These are phyloP conservation scores for Drosophila kepulauana DNA, from an alignment of 1,140 invertebrate genomes.

Conservation along the genomic window DNA sequence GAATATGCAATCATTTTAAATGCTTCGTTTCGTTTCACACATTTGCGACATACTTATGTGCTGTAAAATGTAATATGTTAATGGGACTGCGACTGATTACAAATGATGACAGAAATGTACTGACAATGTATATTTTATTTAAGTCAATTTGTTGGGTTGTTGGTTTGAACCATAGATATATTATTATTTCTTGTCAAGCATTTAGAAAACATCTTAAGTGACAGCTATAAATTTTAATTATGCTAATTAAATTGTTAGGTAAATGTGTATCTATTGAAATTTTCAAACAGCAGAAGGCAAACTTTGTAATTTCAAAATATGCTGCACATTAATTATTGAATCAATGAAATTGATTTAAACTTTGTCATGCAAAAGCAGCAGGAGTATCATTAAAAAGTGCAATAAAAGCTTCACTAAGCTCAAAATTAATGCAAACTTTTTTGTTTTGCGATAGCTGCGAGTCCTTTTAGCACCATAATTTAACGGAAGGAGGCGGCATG, in stretches of 20 bases:
- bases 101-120: neutral
- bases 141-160: too few species aligned
- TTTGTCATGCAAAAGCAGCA: constrained; percentile 9
- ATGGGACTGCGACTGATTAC: neutral
- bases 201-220: neutral
- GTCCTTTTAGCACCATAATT: constrained; percentile 48
- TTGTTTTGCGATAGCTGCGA: neutral
- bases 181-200: neutral
- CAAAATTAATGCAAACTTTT: constrained; percentile 23
- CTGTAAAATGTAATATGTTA: neutral
- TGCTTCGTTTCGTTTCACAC: constrained; percentile 4
- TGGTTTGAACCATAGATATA: neutral
- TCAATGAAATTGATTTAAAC: constrained; percentile 17
- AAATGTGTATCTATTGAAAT: neutral
- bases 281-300: neutral
- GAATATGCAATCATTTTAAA: constrained; percentile 30
- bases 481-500: constrained; percentile 19
- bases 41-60: constrained; percentile 2
- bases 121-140: neutral
- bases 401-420: constrained; percentile 26
- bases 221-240: neutral
- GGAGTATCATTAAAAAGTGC: constrained; percentile 7
- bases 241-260: neutral
- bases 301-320: neutral
- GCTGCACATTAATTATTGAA: constrained; percentile 10